Evolutionary conservation across 2,113 vertebrate species (phyloP).

Genomic region (Urocitellus parryii): DNA sequence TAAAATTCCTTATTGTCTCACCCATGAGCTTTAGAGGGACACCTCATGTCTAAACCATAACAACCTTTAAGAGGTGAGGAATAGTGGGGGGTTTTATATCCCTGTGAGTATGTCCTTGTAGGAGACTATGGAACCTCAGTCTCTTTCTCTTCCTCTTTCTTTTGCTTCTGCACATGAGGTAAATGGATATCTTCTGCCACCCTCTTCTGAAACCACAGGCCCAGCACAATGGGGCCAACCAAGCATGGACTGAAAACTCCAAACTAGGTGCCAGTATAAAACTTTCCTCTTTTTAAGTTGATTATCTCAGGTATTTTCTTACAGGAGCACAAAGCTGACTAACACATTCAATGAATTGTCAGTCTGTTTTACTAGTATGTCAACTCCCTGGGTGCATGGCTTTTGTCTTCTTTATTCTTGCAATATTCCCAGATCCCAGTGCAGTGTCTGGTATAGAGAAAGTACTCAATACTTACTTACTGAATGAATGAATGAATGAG

Average conservation of each 20-base stretch:
- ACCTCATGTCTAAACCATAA: too few relatives aligned
- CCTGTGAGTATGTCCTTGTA: rapidly evolving
- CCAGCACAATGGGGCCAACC: background rate
- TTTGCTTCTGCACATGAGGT: background rate
- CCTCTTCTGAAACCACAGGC: background rate
- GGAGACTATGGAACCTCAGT: background rate
- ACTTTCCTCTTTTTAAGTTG: background rate
- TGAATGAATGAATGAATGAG: background rate
- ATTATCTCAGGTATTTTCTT: background rate
- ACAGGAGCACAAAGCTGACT: background rate
- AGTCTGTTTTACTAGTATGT: background rate
- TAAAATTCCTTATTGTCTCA: too few relatives aligned
- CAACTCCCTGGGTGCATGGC: background rate
- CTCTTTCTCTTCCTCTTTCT: background rate
- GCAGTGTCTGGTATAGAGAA: background rate
- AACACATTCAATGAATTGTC: background rate
- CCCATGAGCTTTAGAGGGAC: too few relatives aligned
- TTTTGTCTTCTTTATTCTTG: background rate
- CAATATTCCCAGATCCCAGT: background rate
- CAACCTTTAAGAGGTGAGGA: background rate
- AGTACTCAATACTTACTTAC: background rate
- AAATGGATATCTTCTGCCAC: background rate
- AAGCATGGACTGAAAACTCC: background rate
- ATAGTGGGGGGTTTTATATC: too few relatives aligned
- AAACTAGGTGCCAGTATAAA: background rate